Evolutionary conservation across 2,888 invertebrate genomes (phyloP).

Genomic region (Tetanocera ferruginea): DNA sequence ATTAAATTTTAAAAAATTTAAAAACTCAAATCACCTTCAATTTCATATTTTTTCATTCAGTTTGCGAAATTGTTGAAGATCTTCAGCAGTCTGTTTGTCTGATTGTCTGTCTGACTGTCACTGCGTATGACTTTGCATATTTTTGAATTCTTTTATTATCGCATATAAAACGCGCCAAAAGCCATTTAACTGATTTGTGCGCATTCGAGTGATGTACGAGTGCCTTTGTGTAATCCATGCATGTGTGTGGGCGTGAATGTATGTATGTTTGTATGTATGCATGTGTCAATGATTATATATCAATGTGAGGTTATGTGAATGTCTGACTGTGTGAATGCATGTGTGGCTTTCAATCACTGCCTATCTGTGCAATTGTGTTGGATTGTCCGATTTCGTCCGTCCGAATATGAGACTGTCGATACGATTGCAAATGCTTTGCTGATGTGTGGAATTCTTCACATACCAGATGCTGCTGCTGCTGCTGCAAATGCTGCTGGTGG

Average conservation of each 20-base stretch:
- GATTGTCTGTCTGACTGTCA: neutral
- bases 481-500: neutral
- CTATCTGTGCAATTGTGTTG: too few relatives aligned
- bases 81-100: neutral
- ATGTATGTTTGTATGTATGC: neutral
- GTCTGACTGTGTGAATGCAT: neutral
- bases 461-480: neutral
- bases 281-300: neutral
- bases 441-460: neutral
- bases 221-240: neutral
- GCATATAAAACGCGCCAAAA: neutral
- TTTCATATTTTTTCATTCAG: too few relatives aligned
- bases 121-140: neutral
- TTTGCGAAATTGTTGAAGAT: too few relatives aligned
- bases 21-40: too few relatives aligned
- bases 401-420: neutral
- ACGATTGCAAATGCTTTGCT: neutral
- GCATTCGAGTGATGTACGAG: neutral
- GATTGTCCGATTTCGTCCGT: too few relatives aligned
- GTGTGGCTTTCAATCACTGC: neutral
- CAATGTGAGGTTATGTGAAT: neutral
- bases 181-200: conserved; percentile 13
- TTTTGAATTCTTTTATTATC: neutral
- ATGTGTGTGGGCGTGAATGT: neutral
- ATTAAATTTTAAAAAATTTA: too few relatives aligned